Base-by-base conservation (phyloP, 2,113 vertebrate species). In the Phaethornis superciliosus region DNA sequence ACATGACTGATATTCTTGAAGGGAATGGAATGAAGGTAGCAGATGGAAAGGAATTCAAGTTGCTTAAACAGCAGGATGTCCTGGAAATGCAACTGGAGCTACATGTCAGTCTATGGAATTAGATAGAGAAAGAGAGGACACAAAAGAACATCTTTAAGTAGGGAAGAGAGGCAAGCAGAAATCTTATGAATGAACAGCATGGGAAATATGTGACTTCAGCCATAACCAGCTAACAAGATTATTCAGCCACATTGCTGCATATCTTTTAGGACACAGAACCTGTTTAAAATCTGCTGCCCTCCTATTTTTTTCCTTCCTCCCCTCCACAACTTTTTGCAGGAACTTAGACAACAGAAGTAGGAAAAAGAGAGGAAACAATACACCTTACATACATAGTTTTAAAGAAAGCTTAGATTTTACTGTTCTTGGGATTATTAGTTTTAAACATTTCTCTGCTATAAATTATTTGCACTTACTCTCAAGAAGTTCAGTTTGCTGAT, bases 401-500 rank as follows among this genome's bases (percentile, higher is more conserved):
- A 81, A 90, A 83, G 8, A 60, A 74, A 59, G 32, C 19, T 37
- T 51, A n/a, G 42, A 87, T 30, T 69, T 80, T 27, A 82, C 32
- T 3, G 0, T 44, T 40, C 23, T 72, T n/a, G 12, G 21, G 5
- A 72, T 79, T 80, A 55, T 60, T 65, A n/a, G 12, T 75, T 77
- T 82, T 81, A 83, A 75, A 67, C 4, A 16, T 74, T 79, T 83
- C 35, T 94, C 54, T 47, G 21, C 21, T 74, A 68, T 47, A 47
- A 90, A 72, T 17, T 67, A 20, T 81, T 90, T 21, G 32, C 78
- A 97, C 97, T 74, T 97, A 99, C 99, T 98, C 98, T 99, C 99
- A 64, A 99, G 96, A 81, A 99, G 88, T 92, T 99, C 99, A 30
- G 98, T 91, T 92, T 99, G 98, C 94, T 99, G 99, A 97, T 99